phyloP scores from a whole-genome alignment of 2,113 vertebrate genomes.

The Phalacrocorax carbo region DNA sequence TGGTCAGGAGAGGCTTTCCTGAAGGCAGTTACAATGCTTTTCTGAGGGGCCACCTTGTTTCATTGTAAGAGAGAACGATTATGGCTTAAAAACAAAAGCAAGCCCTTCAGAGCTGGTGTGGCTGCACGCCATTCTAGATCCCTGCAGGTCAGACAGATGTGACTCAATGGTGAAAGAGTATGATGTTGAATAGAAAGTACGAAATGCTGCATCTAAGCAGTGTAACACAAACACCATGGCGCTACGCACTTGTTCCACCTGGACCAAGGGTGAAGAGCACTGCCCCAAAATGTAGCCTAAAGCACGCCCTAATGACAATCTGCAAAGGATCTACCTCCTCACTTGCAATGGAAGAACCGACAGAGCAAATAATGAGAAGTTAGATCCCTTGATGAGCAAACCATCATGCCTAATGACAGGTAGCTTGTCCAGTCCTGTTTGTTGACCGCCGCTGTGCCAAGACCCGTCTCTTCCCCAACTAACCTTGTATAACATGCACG shows the following conservation, averaged over 20 bases:
- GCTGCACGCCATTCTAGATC: too few species aligned
- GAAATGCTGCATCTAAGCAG: neutral
- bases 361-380: neutral
- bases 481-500: neutral
- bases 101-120: neutral
- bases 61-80: neutral
- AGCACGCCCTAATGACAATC: neutral
- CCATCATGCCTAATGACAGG: neutral
- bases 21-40: neutral
- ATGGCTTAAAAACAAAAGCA: neutral
- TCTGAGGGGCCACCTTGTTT: neutral
- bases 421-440: neutral
- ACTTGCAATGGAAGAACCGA: neutral
- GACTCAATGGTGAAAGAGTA: neutral
- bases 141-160: fast-evolving
- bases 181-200: too few species aligned
- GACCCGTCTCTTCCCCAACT: neutral
- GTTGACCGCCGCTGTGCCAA: neutral
- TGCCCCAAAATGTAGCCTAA: neutral
- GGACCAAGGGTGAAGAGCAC: neutral
- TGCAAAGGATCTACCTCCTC: neutral
- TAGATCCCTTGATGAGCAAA: neutral
- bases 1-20: neutral
- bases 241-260: neutral
- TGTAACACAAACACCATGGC: neutral